These are phyloP conservation scores for Penaeus japonicus DNA, from an alignment of 1,140 invertebrate genomes.

Conservation along the genomic window DNA sequence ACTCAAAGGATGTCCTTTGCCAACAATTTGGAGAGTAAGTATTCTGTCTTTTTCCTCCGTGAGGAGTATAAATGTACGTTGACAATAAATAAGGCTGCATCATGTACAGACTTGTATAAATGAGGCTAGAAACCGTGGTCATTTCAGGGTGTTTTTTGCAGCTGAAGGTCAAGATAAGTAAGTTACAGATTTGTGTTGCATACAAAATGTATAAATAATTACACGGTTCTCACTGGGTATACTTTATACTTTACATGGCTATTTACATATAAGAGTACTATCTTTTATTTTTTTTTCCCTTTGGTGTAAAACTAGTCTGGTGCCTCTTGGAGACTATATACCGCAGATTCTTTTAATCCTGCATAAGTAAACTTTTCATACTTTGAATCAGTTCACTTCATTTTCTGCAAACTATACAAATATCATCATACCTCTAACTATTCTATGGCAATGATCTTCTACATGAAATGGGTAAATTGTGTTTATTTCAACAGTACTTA, in stretches of 20 bases:
- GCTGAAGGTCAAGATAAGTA: not conserved
- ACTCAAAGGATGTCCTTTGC: too few relatives aligned
- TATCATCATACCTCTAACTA: too few relatives aligned
- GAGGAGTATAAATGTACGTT: too few relatives aligned
- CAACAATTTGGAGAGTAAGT: too few relatives aligned
- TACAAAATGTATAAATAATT: conserved; percentile 39
- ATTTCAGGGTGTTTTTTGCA: too few relatives aligned
- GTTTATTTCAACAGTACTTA: too few relatives aligned
- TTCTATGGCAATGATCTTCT: too few relatives aligned
- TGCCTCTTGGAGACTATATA: not conserved
- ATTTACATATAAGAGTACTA: conserved; percentile 23
- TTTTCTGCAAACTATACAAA: not conserved
- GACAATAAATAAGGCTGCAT: too few relatives aligned
- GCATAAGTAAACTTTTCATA: not conserved
- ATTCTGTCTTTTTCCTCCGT: too few relatives aligned
- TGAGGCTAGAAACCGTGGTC: too few relatives aligned
- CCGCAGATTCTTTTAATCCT: not conserved
- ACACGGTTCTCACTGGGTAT: not conserved
- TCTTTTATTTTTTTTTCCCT: not conserved
- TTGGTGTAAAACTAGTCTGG: not conserved
- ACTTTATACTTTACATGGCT: conserved; percentile 6
- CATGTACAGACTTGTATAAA: too few relatives aligned
- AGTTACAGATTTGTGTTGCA: not conserved
- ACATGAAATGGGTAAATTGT: too few relatives aligned
- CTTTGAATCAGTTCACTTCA: not conserved